Evolutionary conservation across 30 jellyfish, hydroid and myxozoan species (phyloP).

Genomic region (Haliclystus octoradiatus): DNA sequence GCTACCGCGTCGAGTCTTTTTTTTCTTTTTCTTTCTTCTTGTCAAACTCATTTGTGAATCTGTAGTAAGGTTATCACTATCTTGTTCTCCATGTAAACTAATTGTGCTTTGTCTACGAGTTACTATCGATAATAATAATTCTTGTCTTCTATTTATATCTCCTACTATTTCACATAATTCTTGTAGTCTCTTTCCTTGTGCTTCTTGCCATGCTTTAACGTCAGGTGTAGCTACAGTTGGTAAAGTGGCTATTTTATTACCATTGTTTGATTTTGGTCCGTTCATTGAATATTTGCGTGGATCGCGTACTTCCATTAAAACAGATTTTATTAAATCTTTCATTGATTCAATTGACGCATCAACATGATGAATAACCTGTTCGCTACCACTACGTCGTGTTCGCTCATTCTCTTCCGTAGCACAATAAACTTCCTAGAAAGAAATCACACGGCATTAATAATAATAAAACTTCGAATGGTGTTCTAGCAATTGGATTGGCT

Average conservation of each 20-base stretch:
- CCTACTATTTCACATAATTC: background rate
- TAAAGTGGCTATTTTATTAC: background rate
- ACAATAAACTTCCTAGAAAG: slow-evolving; percentile 57
- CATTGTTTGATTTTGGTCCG: slow-evolving; percentile 6
- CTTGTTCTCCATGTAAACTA: background rate
- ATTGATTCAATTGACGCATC: slow-evolving; percentile 53
- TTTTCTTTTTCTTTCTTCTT: slow-evolving; percentile 11
- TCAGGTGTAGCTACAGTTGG: slow-evolving; percentile 4
- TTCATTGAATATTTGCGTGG: slow-evolving; percentile 21
- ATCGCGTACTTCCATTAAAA: slow-evolving; percentile 38
- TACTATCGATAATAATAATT: background rate
- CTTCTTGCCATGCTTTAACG: slow-evolving; percentile 3
- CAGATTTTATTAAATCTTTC: slow-evolving; percentile 47
- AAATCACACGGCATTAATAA: background rate
- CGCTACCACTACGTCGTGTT: slow-evolving; percentile 46
- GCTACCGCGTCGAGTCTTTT: slow-evolving; percentile 26
- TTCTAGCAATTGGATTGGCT: background rate
- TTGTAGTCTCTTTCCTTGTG: slow-evolving; percentile 2
- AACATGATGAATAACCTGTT: slow-evolving; percentile 45
- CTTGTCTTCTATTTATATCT: background rate
- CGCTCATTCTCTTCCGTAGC: slow-evolving; percentile 62
- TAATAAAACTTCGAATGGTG: background rate
- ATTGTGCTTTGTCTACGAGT: slow-evolving; percentile 41
- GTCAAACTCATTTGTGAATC: slow-evolving; percentile 11
- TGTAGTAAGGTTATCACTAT: slow-evolving; percentile 7